Evolutionary conservation across 2,888 invertebrate species (phyloP).

Genomic region (Rhagonycha lutea): DNA sequence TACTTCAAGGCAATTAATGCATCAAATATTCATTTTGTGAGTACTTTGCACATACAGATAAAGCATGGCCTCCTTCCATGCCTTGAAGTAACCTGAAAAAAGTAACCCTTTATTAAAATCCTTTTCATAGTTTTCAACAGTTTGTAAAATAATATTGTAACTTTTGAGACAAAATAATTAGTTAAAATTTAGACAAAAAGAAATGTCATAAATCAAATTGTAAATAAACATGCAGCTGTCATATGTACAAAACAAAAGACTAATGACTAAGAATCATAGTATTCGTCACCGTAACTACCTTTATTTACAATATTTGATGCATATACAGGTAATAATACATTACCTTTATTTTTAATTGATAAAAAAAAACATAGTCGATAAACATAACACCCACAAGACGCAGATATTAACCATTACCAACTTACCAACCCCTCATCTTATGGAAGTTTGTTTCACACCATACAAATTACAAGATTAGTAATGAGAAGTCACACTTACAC

Average conservation of each 20-base stretch:
- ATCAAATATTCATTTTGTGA: slow-evolving; percentile 5
- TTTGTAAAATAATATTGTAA: not conserved
- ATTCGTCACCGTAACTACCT: slow-evolving; percentile 18
- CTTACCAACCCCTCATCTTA: slow-evolving; percentile 15
- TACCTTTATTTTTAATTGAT: slow-evolving; percentile 44
- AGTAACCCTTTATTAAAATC: not conserved
- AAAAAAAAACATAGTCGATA: slow-evolving; percentile 47
- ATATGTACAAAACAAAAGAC: slow-evolving; percentile 37
- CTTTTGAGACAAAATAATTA: not conserved
- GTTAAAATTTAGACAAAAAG: slow-evolving; percentile 8
- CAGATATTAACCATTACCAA: slow-evolving; percentile 43
- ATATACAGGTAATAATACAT: slow-evolving; percentile 39
- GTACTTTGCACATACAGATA: slow-evolving; percentile 11
- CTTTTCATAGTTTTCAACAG: not conserved
- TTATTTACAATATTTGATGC: slow-evolving; percentile 13
- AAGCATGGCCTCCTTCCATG: slow-evolving; percentile 29
- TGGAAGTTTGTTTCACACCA: not conserved
- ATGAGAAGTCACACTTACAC: not conserved
- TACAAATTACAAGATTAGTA: not conserved
- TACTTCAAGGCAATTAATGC: slow-evolving; percentile 2
- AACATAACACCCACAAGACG: slow-evolving; percentile 50
- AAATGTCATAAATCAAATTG: slow-evolving; percentile 37
- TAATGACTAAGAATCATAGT: slow-evolving; percentile 23
- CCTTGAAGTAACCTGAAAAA: slow-evolving; percentile 26
- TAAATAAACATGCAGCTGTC: slow-evolving; percentile 54